phyloP scores from a whole-genome alignment of 2,797 vertebrate species.

The Salarias fasciatus region DNA sequence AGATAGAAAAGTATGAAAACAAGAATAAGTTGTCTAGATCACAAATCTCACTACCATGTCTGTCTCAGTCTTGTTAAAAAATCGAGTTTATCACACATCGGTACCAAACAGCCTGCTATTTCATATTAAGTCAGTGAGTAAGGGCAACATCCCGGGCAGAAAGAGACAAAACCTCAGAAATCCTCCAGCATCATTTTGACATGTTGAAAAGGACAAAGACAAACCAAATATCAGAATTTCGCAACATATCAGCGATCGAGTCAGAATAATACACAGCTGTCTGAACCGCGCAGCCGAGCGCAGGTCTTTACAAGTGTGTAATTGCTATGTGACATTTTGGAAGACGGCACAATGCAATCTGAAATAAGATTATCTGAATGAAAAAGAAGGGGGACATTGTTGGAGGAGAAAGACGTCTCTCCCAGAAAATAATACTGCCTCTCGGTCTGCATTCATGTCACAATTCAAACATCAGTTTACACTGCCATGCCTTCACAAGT shows the following conservation, averaged over 20 bases:
- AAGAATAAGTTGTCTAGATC: no score
- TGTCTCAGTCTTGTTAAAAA: no score
- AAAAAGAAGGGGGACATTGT: conserved; percentile 53
- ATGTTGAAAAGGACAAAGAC: neutral
- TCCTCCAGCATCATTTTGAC: conserved; percentile 9
- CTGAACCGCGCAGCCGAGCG: conserved; percentile 34
- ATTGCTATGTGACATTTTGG: conserved; percentile 66
- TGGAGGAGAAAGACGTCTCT: conserved; percentile 50
- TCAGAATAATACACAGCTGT: conserved; percentile 39
- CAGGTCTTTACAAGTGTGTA: conserved; percentile 52
- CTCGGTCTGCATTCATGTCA: conserved; percentile 63
- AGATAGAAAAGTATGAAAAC: no score
- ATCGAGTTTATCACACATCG: no score
- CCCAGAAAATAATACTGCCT: conserved; percentile 41
- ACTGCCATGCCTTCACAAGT: conserved; percentile 53
- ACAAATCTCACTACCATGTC: no score
- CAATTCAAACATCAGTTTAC: conserved; percentile 68
- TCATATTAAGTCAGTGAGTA: no score
- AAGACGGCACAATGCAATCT: conserved; percentile 63
- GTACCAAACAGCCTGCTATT: no score
- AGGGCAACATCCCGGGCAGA: conserved; percentile 15
- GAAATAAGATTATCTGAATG: conserved; percentile 65
- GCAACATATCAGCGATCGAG: conserved; percentile 30
- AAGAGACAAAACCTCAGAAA: neutral
- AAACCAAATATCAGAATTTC: conserved; percentile 29